Conservation (phyloP, 2,113 vertebrate species). For the Nothobranchius kuhntae region DNA sequence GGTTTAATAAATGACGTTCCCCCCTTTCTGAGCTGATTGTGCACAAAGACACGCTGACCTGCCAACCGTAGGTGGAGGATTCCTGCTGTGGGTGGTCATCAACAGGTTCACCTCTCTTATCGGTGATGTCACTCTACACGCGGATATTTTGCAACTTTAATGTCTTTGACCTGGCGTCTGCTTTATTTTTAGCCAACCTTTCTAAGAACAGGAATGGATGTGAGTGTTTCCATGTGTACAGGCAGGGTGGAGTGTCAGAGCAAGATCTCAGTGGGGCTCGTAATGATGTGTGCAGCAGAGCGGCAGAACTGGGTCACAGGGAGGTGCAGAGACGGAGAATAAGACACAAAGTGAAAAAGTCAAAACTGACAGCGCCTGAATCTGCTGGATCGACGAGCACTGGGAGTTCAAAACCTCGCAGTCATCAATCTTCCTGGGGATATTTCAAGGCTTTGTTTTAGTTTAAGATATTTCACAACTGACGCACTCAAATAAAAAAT, state of each 20-base stretch:
- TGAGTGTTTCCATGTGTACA: constrained; percentile 33
- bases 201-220: constrained; percentile 44
- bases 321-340: constrained; percentile 33
- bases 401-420: constrained; percentile 14
- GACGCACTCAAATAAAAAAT: background rate
- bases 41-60: constrained; percentile 5
- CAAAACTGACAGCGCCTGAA: constrained; percentile 31
- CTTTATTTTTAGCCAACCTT: constrained; percentile 50
- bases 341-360: constrained; percentile 17
- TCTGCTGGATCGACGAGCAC: constrained; percentile 13
- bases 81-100: background rate
- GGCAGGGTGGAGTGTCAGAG: constrained; percentile 50
- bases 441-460: constrained; percentile 1
- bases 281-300: constrained; percentile 67
- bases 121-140: constrained; percentile 2
- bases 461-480: constrained; percentile 1
- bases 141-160: constrained; percentile 30
- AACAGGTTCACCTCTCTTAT: constrained; percentile 21
- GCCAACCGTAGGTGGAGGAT: background rate
- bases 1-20: too few relatives aligned
- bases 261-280: constrained; percentile 59
- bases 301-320: constrained; percentile 71
- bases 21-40: background rate
- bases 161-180: constrained; percentile 43
- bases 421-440: background rate